Base-by-base conservation (phyloP, 2,888 invertebrate genomes). In the Dastarcus helophoroides region DNA sequence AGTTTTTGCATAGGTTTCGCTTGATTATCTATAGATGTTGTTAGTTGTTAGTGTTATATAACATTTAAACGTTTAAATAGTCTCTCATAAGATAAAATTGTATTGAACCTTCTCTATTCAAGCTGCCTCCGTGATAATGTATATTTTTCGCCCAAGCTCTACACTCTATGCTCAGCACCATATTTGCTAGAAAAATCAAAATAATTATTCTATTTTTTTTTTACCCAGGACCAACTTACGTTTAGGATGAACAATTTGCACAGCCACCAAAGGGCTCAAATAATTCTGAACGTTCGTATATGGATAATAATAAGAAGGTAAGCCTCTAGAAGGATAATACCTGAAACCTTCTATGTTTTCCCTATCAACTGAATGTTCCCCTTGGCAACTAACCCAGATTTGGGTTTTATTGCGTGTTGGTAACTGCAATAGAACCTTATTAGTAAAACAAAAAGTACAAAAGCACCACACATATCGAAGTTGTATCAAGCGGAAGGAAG, bases 91-190 rank as follows among this genome's bases (percentile, higher is more conserved):
- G 16, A 25, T 27, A 31, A 48, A 78, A 74, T 48, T 73, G 74
- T 8, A 73, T 69, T 16, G 69, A 65, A 22, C 76, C 77, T 40
- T 62, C 56, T 37, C 80, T 75, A 46, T 84, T 79, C 34, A 67
- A 64, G 28, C 60, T 51, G 14, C 60, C 59, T 5, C 73, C 63
- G 44, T 64, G 67, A 56, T 86, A 85, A 33, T 64, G 51, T 38
- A 88, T 78, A 57, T 88, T 88, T 56, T 79, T 78, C 14, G 86
- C 85, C 86, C 86, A 89, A 22, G 84, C 83, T 27, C 81, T 74
- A 50, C 88, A 89, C 53, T 86, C 84, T 12, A 89, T 69, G 53
- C 80, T 82, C 43, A 81, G 66, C 40, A 76, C 54, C 24, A 64
- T 60, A 40, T 68, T 65, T 31, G 60, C 71, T 69, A 55, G 19